phyloP scores from a whole-genome alignment of 2,797 vertebrate genomes.

The Diceros bicornis region DNA sequence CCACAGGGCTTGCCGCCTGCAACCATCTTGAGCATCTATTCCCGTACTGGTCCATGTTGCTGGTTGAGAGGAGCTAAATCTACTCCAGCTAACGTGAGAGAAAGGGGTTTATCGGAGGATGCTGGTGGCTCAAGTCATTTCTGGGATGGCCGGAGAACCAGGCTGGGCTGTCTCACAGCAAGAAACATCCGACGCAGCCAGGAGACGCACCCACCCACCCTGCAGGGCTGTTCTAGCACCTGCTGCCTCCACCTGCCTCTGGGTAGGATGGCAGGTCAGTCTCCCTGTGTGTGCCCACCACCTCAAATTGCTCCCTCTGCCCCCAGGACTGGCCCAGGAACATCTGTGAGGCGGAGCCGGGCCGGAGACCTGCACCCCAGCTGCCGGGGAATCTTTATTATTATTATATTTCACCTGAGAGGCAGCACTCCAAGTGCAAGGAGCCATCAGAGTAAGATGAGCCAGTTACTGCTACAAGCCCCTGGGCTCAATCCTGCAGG shows the following conservation, averaged over 20 bases:
- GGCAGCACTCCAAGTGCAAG: neutral
- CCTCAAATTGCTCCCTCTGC: neutral
- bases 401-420: neutral
- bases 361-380: neutral
- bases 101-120: neutral
- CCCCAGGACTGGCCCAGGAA: neutral
- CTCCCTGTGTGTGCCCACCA: rapidly evolving
- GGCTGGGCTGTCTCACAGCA: rapidly evolving
- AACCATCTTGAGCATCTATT: too few relatives aligned
- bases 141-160: neutral
- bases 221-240: neutral
- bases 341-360: neutral
- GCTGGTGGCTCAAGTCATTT: too few relatives aligned
- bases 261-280: neutral
- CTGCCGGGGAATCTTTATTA: neutral
- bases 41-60: rapidly evolving
- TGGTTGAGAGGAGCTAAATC: neutral
- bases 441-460: rapidly evolving
- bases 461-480: too few relatives aligned
- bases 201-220: neutral
- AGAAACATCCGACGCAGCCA: neutral
- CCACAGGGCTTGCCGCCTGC: too few relatives aligned
- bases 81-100: neutral
- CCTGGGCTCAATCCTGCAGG: neutral
- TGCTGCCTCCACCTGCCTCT: neutral